Evolutionary conservation across 2,113 vertebrate genomes (phyloP).

Genomic region (Motacilla alba): DNA sequence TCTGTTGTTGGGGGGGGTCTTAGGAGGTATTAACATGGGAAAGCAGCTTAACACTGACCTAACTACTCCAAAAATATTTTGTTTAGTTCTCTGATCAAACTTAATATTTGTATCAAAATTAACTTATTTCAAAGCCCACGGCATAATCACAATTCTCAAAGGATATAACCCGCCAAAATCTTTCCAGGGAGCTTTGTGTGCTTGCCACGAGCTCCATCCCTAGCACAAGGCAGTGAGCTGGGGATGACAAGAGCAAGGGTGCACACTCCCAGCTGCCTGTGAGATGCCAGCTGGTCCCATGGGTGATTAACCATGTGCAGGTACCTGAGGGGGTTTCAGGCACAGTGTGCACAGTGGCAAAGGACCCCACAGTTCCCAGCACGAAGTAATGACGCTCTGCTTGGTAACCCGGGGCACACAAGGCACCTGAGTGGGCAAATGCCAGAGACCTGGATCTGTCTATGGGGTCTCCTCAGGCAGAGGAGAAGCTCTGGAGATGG

Average conservation of each 20-base stretch:
- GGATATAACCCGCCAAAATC: neutral
- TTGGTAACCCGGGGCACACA: accelerated
- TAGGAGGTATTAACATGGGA: neutral
- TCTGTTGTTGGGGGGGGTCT: neutral
- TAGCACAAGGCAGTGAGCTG: neutral
- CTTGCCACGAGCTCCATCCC: neutral
- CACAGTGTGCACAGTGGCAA: neutral
- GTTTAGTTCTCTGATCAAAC: neutral
- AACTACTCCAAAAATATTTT: neutral
- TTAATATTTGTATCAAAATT: neutral
- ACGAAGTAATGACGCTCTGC: neutral
- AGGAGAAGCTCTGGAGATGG: neutral
- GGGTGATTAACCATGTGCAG: accelerated
- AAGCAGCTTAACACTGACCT: neutral
- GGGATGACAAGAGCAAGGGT: neutral
- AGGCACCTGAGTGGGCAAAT: neutral
- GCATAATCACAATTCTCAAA: neutral
- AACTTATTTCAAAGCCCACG: neutral
- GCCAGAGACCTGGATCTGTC: neutral
- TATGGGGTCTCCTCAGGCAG: neutral
- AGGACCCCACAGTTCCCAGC: neutral
- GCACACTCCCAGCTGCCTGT: neutral
- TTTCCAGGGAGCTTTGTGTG: neutral
- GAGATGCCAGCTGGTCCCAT: neutral
- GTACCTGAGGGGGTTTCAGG: neutral